Evolutionary conservation across 2,113 vertebrate genomes (phyloP).

Genomic region (Otocyon megalotis): DNA sequence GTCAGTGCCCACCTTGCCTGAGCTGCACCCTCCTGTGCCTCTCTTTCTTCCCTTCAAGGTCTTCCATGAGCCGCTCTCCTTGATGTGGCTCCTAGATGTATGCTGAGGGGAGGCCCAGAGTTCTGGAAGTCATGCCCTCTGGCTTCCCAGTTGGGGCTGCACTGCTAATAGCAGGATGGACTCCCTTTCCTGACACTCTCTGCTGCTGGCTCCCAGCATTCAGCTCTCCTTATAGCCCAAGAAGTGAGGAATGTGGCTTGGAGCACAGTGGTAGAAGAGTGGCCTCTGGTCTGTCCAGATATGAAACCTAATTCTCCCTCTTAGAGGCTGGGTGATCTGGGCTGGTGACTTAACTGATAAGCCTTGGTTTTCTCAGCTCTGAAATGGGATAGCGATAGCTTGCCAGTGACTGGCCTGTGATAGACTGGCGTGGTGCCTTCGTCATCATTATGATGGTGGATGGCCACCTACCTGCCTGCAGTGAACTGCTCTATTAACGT

Average conservation of each 20-base stretch:
- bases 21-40: background rate
- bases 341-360: background rate
- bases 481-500: background rate
- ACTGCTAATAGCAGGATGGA: background rate
- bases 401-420: background rate
- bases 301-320: background rate
- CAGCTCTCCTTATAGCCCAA: background rate
- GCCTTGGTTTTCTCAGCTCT: background rate
- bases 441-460: background rate
- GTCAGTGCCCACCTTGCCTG: background rate
- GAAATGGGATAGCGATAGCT: background rate
- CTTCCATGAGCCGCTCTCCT: background rate
- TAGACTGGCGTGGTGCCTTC: background rate
- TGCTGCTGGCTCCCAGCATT: background rate
- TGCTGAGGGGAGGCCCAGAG: background rate
- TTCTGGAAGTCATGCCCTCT: background rate
- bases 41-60: background rate
- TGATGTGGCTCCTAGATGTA: background rate
- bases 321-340: background rate
- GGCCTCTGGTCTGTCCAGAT: background rate
- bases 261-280: background rate
- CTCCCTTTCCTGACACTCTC: background rate
- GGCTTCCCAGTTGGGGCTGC: background rate
- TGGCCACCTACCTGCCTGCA: background rate
- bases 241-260: background rate